Percentiles rank a stretch among this genome's conserved stretches.
These are phyloP conservation scores for Brachyopa scutellaris DNA, from an alignment of 2,888 invertebrate genomes.

Conservation along the genomic window DNA sequence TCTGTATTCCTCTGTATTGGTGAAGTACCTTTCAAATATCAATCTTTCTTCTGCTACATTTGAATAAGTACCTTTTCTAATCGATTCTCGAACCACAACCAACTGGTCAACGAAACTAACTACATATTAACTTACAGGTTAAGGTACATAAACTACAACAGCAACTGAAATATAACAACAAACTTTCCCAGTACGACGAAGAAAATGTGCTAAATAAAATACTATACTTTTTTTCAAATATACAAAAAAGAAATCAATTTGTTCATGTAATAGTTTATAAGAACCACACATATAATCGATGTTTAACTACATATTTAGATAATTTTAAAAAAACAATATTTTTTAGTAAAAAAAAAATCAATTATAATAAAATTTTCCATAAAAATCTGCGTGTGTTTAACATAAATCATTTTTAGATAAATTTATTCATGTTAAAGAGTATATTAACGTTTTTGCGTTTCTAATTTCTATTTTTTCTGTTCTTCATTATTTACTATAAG, in stretches of 20 bases:
- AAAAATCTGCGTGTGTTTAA: slow-evolving; percentile 41
- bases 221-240: slow-evolving; percentile 13
- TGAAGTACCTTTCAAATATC: no score
- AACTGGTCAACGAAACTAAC: background rate
- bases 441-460: background rate
- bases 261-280: slow-evolving; percentile 42
- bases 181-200: slow-evolving; percentile 46
- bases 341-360: slow-evolving; percentile 11
- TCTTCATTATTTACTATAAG: slow-evolving; percentile 5
- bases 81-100: background rate
- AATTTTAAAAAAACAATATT: slow-evolving; percentile 4
- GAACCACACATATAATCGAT: slow-evolving; percentile 24
- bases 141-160: slow-evolving; percentile 25
- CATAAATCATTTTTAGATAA: slow-evolving; percentile 11
- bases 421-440: background rate
- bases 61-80: background rate
- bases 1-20: no score
- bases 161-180: background rate
- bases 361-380: background rate
- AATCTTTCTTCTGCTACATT: no score
- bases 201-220: slow-evolving; percentile 59
- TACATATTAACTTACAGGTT: slow-evolving; percentile 22
- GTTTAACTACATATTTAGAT: slow-evolving; percentile 27
- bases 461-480: background rate
- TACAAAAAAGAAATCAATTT: slow-evolving; percentile 21